These are phyloP conservation scores for Hanleya hanleyi DNA, from an alignment of 2,888 invertebrate genomes.

Conservation along the genomic window DNA sequence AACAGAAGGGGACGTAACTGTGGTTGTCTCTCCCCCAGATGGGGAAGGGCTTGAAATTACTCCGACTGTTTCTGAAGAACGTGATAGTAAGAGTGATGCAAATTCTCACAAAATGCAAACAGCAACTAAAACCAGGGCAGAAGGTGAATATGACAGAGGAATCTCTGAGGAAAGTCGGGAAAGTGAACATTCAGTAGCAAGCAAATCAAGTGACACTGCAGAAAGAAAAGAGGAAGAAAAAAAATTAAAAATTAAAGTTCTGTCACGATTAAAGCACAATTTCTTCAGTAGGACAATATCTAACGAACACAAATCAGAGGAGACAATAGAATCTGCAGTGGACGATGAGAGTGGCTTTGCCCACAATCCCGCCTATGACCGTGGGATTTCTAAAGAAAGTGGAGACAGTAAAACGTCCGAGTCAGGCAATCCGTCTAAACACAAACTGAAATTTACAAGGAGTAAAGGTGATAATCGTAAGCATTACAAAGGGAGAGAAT, in stretches of 20 bases:
- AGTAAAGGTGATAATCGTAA: background rate
- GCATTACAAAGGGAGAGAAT: background rate
- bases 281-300: background rate
- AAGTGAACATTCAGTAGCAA: too few species aligned
- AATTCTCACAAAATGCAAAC: too few species aligned
- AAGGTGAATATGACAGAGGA: too few species aligned
- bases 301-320: background rate
- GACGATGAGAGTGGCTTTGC: background rate
- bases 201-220: constrained; percentile 38
- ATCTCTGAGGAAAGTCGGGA: too few species aligned
- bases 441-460: background rate
- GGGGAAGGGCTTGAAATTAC: too few species aligned
- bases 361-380: background rate
- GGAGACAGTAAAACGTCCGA: background rate
- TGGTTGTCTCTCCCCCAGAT: background rate
- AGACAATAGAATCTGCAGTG: background rate
- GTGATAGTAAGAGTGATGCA: constrained; percentile 32
- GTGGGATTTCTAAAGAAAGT: background rate
- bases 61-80: too few species aligned
- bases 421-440: background rate
- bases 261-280: background rate
- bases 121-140: too few species aligned
- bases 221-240: background rate
- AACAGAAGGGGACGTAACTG: background rate
- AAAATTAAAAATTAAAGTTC: background rate